Evolutionary conservation across 2,888 invertebrate species (phyloP), one percentile per base, ranked within the genome.

Genomic region (Himalopsyche tibetana): DNA sequence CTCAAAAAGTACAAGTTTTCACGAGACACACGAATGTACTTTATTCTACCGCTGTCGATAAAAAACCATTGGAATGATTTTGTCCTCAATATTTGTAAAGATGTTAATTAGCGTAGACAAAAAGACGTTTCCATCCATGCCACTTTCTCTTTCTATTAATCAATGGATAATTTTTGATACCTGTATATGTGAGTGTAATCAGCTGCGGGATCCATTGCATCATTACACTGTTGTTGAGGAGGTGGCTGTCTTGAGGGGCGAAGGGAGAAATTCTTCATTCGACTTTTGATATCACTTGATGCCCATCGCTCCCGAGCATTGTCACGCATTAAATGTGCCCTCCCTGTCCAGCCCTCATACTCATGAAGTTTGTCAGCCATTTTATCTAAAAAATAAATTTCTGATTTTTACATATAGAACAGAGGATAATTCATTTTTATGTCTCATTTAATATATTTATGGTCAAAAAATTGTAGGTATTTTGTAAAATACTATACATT

Each of bases 321-420:
- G 89, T 96, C 96, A 81, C 96, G 93, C 88, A 94, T 92, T 36
- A 94, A 93, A 90, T 97, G 97, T 45, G 96, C 90, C 40, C 96
- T 93, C 9, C 97, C 97, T 1, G 95, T 91, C 83, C 95, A 92
- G 0, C 97, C 97, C 90, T 96, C 95, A 90, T 97, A 97, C 89
- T 96, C 96, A 90, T 96, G 94, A 84, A 97, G 91, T 91, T 97
- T 97, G 89, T 97, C 96, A 90, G 95, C 95, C 95, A 95, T 95
- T 89, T 89, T 91, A 86, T 45, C 51, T 45, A 8, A 17, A 51
- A 45, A 82, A 5, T 19, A 28, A 63, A 19, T 19, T 15, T 2
- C 51, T 4, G 12, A 4, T 15, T 3, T 51, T 15, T 2, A 51
- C 9, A 9, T 45, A 5, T 40, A 6, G 6, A 40, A 28, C 2